phyloP scores from a whole-genome alignment of 2,888 invertebrate genomes.

The Andrena marginata region DNA sequence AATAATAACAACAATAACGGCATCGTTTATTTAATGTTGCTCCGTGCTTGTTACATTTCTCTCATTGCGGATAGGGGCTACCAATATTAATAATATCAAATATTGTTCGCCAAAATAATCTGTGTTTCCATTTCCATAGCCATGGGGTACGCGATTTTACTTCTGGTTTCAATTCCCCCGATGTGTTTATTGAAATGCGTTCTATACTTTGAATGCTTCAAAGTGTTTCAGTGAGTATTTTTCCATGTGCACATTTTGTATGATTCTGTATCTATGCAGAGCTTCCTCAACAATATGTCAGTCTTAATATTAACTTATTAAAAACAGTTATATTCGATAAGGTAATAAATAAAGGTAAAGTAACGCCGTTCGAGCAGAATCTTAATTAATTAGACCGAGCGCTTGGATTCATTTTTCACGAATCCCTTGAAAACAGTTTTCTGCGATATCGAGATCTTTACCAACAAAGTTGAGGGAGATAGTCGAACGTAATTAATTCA shows the following conservation, averaged over 20 bases:
- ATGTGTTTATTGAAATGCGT: neutral
- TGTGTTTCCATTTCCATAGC: neutral
- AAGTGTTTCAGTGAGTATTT: neutral
- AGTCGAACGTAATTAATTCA: slow-evolving; percentile 34
- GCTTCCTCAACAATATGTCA: neutral
- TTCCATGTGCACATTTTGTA: neutral
- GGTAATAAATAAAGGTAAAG: neutral
- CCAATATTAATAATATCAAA: slow-evolving; percentile 1
- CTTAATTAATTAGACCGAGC: neutral
- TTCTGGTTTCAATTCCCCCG: neutral
- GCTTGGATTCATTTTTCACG: neutral
- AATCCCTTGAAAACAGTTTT: neutral
- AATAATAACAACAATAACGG: too few species aligned
- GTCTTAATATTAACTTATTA: neutral
- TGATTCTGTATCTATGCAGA: neutral
- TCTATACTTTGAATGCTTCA: neutral
- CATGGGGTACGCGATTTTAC: neutral
- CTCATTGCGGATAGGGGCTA: neutral
- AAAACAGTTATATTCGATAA: neutral
- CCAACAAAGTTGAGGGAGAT: slow-evolving; percentile 19
- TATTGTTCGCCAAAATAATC: neutral
- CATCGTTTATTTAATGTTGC: neutral
- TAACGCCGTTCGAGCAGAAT: neutral
- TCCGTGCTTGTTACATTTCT: neutral
- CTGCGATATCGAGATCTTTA: slow-evolving; percentile 17